Base-by-base conservation (phyloP, 2,888 invertebrate species). In the Limnephilus marmoratus region DNA sequence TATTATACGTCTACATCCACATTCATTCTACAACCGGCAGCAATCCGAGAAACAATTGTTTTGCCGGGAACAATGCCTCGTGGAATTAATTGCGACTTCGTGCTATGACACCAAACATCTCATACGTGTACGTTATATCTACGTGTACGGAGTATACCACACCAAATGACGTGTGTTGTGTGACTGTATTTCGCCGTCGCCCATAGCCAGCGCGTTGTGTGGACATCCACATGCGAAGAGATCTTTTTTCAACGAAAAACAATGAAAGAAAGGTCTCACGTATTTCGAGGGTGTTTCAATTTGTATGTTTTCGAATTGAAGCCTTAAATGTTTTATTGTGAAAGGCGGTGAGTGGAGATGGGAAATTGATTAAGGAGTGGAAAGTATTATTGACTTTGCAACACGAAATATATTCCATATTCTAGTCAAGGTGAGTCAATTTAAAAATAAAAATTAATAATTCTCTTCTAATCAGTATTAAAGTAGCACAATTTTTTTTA, bases 1-100 rank as follows among this genome's bases (percentile, higher is more conserved):
- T 53, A 53, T 53, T 68, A 68, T 68, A 68, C 24, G 24, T 68
- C 68, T 68, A 24, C 68, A 68, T 24, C n/a, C 68, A 68, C 82
- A 82, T 82, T 82, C 82, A 34, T 82, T 34, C 34, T 82, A 31
- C 31, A 82, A 82, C 82, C 29, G 34, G 34, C 82, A 82, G 18
- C 82, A 82, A 82, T 82, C 34, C 82, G 29, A 82, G 82, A 34
- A 82, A 82, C 34, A 82, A 82, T 82, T 82, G 82, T 82, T 34
- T 34, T 31, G 82, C 82, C 31, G 29, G 34, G 82, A 82, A 82
- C 82, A 82, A 82, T 34, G 82, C 82, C 34, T 34, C 18, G 29
- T 34, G 82, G 82, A 34, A 82, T 82, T 82, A 82, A 82, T 82
- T 82, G 31, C 34, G 34, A 34, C 82, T 82, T 34, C 34, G 82